Evolutionary conservation across 2,888 invertebrate genomes (phyloP).

Genomic region (Heliconius ismenius): DNA sequence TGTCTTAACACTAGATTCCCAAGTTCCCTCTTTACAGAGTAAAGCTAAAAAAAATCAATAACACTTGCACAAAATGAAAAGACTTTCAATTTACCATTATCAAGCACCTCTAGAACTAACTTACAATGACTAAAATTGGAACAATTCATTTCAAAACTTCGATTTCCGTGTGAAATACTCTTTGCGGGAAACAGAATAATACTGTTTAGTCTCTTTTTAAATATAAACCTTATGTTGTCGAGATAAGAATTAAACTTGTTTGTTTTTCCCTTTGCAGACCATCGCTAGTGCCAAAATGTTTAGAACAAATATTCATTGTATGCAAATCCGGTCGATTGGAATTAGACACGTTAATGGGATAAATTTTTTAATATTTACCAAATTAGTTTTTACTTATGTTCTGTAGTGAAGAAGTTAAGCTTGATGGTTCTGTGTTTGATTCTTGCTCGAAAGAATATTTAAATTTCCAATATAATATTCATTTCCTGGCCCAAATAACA

Average conservation of each 20-base stretch:
- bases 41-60: neutral
- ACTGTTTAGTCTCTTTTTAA: conserved; percentile 16
- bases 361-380: conserved; percentile 39
- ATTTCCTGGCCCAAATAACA: no score
- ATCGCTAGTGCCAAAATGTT: conserved; percentile 67
- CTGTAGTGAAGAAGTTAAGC: neutral
- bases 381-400: neutral
- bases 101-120: conserved; percentile 22
- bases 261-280: conserved; percentile 50
- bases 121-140: conserved; percentile 40
- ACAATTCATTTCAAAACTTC: conserved; percentile 48
- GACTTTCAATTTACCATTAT: neutral
- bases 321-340: conserved; percentile 70
- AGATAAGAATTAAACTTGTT: conserved; percentile 50
- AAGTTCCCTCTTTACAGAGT: neutral
- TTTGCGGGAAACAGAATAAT: conserved; percentile 45
- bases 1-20: neutral
- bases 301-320: conserved; percentile 75
- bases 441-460: conserved; percentile 9
- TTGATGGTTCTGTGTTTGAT: neutral
- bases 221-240: conserved; percentile 37
- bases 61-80: neutral
- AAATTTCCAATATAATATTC: no score
- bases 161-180: conserved; percentile 47
- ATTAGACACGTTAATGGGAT: conserved; percentile 63